Evolutionary conservation across 2,888 invertebrate species (phyloP).

Genomic region (Tipula vernalis): DNA sequence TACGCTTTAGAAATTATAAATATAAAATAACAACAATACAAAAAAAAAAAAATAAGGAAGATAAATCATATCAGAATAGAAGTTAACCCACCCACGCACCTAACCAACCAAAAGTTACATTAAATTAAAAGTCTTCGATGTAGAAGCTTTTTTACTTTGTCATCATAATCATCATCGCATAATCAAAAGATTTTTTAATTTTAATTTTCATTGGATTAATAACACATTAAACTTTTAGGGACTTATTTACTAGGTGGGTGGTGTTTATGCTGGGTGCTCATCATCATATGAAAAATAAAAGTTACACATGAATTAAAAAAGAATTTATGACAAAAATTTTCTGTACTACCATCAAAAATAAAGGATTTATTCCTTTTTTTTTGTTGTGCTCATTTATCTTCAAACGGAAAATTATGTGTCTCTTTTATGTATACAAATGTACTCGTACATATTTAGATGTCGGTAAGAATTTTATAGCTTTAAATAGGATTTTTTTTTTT

Average conservation of each 20-base stretch:
- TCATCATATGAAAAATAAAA: neutral
- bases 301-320: neutral
- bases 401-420: neutral
- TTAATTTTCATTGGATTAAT: conserved; percentile 4
- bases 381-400: neutral
- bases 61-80: neutral
- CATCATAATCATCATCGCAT: neutral
- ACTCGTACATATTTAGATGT: neutral
- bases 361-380: neutral
- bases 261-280: neutral
- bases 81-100: neutral
- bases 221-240: neutral
- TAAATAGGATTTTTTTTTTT: neutral
- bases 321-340: neutral
- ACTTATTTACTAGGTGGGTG: neutral
- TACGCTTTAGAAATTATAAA: neutral
- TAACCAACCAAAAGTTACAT: neutral
- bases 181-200: neutral
- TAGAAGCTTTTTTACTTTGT: neutral
- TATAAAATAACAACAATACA: neutral
- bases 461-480: neutral
- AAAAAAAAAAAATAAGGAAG: neutral
- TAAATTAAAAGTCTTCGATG: neutral
- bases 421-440: neutral
- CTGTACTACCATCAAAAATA: neutral